A percentile compares a stretch with the other conserved stretches of the same genome.
phyloP scores from a whole-genome alignment of 1,140 invertebrate species.

The Hylaeus volcanicus region DNA sequence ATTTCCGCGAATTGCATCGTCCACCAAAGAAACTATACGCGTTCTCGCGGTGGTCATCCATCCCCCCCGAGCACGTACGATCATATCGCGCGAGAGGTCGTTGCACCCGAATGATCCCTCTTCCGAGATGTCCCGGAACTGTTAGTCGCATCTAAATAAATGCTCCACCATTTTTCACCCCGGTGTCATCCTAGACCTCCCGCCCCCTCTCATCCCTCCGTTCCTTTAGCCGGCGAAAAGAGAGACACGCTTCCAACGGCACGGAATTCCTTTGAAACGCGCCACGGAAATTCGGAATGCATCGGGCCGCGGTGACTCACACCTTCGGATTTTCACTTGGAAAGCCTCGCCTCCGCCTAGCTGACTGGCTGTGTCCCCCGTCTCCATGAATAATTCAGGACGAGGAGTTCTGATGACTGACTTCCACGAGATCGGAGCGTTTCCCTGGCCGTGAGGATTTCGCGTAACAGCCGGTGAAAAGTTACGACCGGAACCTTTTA shows the following conservation, averaged over 20 bases:
- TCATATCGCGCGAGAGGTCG: conserved; percentile 28
- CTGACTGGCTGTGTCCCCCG: neutral
- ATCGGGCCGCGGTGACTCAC: conserved; percentile 29
- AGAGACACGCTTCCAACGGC: neutral
- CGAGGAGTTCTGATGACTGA: conserved; percentile 17
- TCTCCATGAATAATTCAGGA: conserved; percentile 39
- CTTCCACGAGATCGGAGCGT: neutral
- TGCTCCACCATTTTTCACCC: conserved; percentile 22
- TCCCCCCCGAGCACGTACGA: conserved; percentile 14
- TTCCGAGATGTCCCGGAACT: conserved; percentile 12
- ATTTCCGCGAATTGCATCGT: conserved; percentile 38
- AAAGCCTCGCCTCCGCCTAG: conserved; percentile 6
- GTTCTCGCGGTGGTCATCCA: conserved; percentile 18
- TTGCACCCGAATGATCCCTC: conserved; percentile 19
- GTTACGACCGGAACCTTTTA: neutral
- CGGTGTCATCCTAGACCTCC: neutral
- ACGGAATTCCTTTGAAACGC: conserved; percentile 17
- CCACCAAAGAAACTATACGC: conserved; percentile 9
- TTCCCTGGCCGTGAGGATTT: neutral
- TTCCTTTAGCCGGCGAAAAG: too few relatives aligned
- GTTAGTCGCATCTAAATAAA: conserved; percentile 9
- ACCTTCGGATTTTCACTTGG: conserved; percentile 45
- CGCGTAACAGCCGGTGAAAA: too few relatives aligned
- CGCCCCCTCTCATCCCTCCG: too few relatives aligned
- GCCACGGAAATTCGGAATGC: conserved; percentile 45